Conservation (phyloP, 2,888 invertebrate species). For the Drosophila pseudotakahashii region DNA sequence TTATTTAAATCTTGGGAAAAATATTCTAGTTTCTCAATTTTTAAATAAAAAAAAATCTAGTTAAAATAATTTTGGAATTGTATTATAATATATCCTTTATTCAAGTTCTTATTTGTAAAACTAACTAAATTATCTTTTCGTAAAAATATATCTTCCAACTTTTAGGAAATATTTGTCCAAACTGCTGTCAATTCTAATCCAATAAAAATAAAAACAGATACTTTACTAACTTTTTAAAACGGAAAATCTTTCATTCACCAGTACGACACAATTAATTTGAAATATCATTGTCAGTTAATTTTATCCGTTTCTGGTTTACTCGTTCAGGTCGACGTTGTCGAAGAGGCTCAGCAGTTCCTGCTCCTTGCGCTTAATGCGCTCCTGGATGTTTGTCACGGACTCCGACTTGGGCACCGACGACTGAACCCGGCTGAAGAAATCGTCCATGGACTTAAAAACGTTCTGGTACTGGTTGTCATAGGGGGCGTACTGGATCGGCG, state of each 20-base stretch:
- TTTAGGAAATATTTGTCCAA: no score
- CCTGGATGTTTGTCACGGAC: conserved; percentile 72
- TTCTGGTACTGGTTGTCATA: conserved; percentile 57
- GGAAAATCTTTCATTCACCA: background rate
- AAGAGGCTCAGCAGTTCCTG: conserved; percentile 77
- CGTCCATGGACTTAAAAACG: conserved; percentile 76
- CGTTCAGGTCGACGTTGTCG: conserved; percentile 56
- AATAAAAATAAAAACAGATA: no score
- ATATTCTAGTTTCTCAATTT: no score
- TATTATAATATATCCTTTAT: no score
- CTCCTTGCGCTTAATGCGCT: conserved; percentile 78
- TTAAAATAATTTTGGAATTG: no score
- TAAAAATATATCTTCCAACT: no score
- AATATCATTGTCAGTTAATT: background rate
- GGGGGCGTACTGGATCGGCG: conserved; percentile 22
- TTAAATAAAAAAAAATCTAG: no score
- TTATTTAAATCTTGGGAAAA: no score
- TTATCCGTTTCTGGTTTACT: conserved; percentile 5
- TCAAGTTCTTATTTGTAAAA: no score
- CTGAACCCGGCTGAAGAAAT: conserved; percentile 62
- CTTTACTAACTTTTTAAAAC: background rate
- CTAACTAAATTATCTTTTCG: no score
- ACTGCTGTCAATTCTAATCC: no score
- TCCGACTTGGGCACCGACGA: conserved; percentile 64
- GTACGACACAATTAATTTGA: conserved; percentile 31